phyloP scores from a whole-genome alignment of 2,888 invertebrate species.

The Sussaba pulchella region DNA sequence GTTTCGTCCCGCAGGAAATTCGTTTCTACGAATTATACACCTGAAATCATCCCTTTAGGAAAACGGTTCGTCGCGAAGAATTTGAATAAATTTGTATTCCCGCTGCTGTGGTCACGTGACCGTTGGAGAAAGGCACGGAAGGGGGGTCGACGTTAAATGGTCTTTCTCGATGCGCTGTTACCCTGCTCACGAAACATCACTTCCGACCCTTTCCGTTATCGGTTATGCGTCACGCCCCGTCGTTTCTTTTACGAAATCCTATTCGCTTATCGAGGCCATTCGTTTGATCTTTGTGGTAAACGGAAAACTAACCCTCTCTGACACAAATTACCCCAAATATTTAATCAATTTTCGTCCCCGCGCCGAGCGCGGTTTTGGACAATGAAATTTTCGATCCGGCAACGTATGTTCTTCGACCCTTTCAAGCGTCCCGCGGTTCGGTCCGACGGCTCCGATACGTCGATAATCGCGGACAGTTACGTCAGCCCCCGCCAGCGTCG shows the following conservation, averaged over 20 bases:
- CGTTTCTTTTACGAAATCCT: constrained; percentile 48
- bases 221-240: constrained; percentile 65
- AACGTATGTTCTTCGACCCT: constrained; percentile 46
- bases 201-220: constrained; percentile 68
- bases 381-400: neutral
- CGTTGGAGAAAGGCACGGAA: neutral
- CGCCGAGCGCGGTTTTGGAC: neutral
- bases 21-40: too few species aligned
- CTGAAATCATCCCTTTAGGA: too few species aligned
- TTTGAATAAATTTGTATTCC: constrained; percentile 5
- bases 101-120: constrained; percentile 10
- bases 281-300: constrained; percentile 32
- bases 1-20: too few species aligned
- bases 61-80: neutral
- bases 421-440: constrained; percentile 43
- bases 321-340: neutral
- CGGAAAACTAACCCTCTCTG: constrained; percentile 14
- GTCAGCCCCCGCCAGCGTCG: constrained; percentile 1
- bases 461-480: neutral
- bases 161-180: constrained; percentile 49
- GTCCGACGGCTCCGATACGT: constrained; percentile 18
- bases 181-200: constrained; percentile 64
- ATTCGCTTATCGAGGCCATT: constrained; percentile 62
- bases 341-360: neutral
- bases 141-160: neutral